Evolutionary conservation across 2,797 vertebrate genomes (phyloP).

Genomic region (Lepilemur septentrionalis): DNA sequence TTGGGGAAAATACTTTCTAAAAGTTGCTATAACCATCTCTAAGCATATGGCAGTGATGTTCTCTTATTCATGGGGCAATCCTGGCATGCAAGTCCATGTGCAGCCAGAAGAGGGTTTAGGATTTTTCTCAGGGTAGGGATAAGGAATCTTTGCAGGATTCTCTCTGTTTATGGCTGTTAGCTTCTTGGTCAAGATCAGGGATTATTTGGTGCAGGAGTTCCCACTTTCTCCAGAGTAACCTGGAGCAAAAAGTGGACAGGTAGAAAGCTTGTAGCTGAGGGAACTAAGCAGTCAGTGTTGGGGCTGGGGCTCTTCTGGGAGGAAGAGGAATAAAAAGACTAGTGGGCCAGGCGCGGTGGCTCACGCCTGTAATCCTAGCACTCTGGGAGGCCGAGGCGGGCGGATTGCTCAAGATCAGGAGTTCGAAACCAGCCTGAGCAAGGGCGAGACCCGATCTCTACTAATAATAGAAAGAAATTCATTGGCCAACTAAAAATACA

Average conservation of each 20-base stretch:
- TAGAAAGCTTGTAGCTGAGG: not conserved
- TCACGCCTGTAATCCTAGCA: no score
- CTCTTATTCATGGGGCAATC: rapidly evolving
- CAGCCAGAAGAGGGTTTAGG: not conserved
- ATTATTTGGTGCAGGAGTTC: not conserved
- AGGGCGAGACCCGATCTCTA: no score
- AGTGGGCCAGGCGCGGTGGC: not conserved
- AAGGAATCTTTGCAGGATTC: not conserved
- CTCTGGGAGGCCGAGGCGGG: no score
- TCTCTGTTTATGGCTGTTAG: not conserved
- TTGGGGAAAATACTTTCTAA: not conserved
- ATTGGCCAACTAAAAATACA: no score
- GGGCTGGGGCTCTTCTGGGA: not conserved
- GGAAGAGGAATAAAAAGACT: not conserved
- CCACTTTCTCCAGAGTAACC: not conserved
- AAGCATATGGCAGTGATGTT: not conserved
- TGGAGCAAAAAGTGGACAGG: not conserved
- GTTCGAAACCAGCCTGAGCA: no score
- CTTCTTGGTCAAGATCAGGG: not conserved
- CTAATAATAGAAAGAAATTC: no score
- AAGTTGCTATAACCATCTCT: not conserved
- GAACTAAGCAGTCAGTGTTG: not conserved
- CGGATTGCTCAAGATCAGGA: no score
- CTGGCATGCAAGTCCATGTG: not conserved
- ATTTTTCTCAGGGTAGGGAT: not conserved